Evolutionary conservation across 2,797 vertebrate genomes (phyloP), one percentile per base, ranked within the genome.

Genomic region (Agapornis canus): DNA sequence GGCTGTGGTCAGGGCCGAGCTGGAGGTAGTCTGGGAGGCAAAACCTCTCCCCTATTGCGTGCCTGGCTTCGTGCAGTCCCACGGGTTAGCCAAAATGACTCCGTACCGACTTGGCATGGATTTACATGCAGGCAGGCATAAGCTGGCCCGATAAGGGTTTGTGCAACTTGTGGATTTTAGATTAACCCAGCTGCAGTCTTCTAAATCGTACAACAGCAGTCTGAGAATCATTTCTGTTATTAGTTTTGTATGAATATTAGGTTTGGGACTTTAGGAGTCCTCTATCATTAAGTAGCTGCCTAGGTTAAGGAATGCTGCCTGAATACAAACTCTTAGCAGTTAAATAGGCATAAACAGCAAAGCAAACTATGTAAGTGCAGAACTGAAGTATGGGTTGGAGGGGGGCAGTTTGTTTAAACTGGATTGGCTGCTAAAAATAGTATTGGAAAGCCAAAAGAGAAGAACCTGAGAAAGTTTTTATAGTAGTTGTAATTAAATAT

Each of bases 1-100:
- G 0, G 12, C 3, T 39, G 31, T 8, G 20, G 61, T 25, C 22
- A 5, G 16, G 29, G 49, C 60, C 6, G 35, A 8, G 45, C 31
- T 31, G 37, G 14, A 16, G 73, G 5, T 23, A 0, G 14, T n/a
- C 2, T 1, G 6, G 29, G 39, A 14, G n/a, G 21, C 31, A 6
- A 11, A 71, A 3, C 19, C 31, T 68, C 31, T 42, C 5, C 22
- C 26, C 4, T 11, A 0, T 0, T 5, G 32, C 11, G 5, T 20
- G 49, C 4, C 13, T 22, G 2, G 0, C 66, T 45, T 22, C 16
- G 29, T 29, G 63, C 70, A 26, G 2, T 21, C 49, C 52, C 8
- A 21, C 3, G 12, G 27, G 45, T 69, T 45, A 5, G 70, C 21
- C 3, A 7, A 8, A 66, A 19, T 48, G 76, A 22, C 85, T 73